Conservation (phyloP, 92 coral and sea anemone genomes). For the Bergia sp. region DNA sequence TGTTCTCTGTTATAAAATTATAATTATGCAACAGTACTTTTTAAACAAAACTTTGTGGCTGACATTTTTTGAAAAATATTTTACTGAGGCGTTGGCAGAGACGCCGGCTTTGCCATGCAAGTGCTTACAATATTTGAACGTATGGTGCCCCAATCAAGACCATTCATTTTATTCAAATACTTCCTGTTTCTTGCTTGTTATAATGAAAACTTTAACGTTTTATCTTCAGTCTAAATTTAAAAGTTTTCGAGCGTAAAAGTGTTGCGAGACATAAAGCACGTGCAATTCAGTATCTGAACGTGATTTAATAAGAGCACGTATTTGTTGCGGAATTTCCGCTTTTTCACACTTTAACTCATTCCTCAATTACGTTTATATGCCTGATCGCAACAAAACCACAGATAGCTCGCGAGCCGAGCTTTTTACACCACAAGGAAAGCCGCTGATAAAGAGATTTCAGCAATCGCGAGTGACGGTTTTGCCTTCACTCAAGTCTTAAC, state of each 20-base stretch:
- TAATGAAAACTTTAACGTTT: not conserved
- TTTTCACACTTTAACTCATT: not conserved
- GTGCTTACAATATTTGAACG: too few relatives aligned
- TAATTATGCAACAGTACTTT: not conserved
- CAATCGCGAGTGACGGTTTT: too few relatives aligned
- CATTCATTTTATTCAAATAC: not conserved
- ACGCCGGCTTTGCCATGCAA: not conserved
- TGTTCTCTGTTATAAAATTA: not conserved
- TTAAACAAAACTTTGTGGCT: not conserved
- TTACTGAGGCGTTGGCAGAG: not conserved
- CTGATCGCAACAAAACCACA: not conserved
- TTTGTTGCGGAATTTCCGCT: constrained; percentile 25
- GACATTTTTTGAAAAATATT: not conserved
- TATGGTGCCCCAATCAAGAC: not conserved
- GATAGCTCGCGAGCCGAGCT: too few relatives aligned
- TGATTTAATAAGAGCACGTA: not conserved
- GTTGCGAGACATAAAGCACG: not conserved
- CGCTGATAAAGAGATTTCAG: too few relatives aligned
- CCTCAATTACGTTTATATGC: not conserved
- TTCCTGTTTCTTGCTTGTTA: not conserved
- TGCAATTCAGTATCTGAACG: not conserved
- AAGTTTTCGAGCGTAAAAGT: not conserved
- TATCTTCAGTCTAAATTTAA: not conserved
- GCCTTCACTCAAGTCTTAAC: too few relatives aligned
- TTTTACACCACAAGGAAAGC: too few relatives aligned